phyloP scores from a whole-genome alignment of 2,113 vertebrate genomes.

The Eretmochelys imbricata region DNA sequence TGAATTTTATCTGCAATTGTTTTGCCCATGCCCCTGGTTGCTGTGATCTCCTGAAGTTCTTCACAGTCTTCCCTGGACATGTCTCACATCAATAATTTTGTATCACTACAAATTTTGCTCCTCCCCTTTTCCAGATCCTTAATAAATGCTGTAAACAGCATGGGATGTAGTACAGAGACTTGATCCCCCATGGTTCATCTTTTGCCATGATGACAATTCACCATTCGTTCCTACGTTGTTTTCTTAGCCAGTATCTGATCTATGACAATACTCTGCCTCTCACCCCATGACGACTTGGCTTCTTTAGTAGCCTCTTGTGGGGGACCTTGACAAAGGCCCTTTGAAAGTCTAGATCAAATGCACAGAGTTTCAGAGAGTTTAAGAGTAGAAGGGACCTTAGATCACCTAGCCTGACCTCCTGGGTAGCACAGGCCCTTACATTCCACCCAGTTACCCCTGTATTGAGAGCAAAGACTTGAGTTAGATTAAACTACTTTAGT shows the following conservation, averaged over 20 bases:
- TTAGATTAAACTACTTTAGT: neutral
- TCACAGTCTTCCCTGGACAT: neutral
- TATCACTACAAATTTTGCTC: neutral
- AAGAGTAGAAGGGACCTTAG: neutral
- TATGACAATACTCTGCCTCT: neutral
- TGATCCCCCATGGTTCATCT: neutral
- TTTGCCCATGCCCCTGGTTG: neutral
- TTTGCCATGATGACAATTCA: neutral
- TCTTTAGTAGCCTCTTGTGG: neutral
- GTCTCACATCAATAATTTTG: neutral
- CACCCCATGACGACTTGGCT: neutral
- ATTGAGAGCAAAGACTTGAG: neutral
- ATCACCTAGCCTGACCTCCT: neutral
- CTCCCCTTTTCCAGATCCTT: neutral
- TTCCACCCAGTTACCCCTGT: neutral
- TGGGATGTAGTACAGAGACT: neutral
- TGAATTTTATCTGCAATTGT: neutral
- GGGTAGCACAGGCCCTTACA: neutral
- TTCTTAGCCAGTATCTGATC: neutral
- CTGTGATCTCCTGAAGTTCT: neutral
- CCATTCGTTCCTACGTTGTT: neutral
- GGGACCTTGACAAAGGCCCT: neutral
- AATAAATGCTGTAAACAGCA: neutral
- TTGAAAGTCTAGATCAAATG: neutral
- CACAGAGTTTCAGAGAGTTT: neutral